Evolutionary conservation across 2,797 vertebrate genomes (phyloP).

Genomic region (Poeciliopsis paucimaculata): DNA sequence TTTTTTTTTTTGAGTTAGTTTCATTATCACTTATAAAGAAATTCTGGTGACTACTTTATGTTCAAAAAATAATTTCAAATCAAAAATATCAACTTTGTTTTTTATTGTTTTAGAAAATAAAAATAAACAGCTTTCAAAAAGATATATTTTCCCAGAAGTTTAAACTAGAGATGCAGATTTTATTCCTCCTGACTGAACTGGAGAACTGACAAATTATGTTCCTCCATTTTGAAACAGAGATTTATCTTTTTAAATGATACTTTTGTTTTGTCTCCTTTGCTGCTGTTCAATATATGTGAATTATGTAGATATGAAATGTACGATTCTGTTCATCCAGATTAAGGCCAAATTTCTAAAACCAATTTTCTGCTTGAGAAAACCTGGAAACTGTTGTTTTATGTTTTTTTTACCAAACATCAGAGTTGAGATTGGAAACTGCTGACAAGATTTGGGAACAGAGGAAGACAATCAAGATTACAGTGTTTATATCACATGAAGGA

Average conservation of each 20-base stretch:
- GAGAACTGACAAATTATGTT: not conserved
- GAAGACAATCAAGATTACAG: conserved; percentile 12
- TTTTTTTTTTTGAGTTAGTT: too few relatives aligned
- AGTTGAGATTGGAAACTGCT: not conserved
- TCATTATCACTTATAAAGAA: too few relatives aligned
- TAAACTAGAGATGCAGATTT: not conserved
- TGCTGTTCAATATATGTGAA: not conserved
- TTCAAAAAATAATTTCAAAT: not conserved
- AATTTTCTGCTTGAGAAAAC: conserved; percentile 1
- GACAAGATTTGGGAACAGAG: not conserved
- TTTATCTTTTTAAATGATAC: not conserved
- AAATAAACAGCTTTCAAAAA: not conserved
- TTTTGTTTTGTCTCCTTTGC: not conserved
- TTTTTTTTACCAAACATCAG: conserved; percentile 7
- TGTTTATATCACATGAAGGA: conserved; percentile 1
- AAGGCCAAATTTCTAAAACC: not conserved
- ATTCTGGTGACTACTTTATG: not conserved
- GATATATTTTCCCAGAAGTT: not conserved
- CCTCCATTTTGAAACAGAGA: not conserved
- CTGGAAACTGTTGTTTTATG: not conserved
- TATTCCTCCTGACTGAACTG: too few relatives aligned
- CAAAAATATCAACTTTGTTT: not conserved
- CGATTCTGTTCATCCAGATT: not conserved
- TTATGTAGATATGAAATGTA: not conserved
- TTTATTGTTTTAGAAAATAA: not conserved